Base-by-base conservation (phyloP, 2,888 invertebrate species). In the Habrosyne pyritoides region DNA sequence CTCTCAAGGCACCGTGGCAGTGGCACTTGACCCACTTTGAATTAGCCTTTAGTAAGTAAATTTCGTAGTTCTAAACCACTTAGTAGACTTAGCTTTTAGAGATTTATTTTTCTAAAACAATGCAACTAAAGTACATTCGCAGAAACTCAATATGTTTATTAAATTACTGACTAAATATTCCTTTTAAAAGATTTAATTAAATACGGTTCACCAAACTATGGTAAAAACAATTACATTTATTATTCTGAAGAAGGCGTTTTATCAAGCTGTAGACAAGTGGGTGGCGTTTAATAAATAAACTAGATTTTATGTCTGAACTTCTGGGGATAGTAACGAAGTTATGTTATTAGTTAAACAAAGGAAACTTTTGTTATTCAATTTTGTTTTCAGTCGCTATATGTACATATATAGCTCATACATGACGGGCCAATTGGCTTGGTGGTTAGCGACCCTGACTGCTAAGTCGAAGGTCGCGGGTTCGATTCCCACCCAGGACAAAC, bases 21-120 rank as follows among this genome's bases (percentile, higher is more conserved):
- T 42, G 42, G 8, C 42, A 42, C 42, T 42, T 42, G 42, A 42
- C 42, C 42, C 18, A 42, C 36, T 36, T 36, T 18, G 42, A 42
- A 14, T 42, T 42, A 42, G 42, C 18, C 18, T 18, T 42, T 42
- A 33, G 33, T 33, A 42, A 42, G 42, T 42, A 42, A 14, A 42
- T 42, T 24, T 24, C 7, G 42, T 18, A 42, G 18, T 42, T 42
- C 42, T 42, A 14, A 42, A 36, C 14, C 14, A n/a, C 8, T 4
- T 2, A 42, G 18, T n/a, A 18, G 42, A 42, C 42, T 7, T 5
- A 2, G 42, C 8, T 2, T n/a, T n/a, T n/a, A n/a, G n/a, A n/a
- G n/a, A n/a, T n/a, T n/a, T n/a, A n/a, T n/a, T n/a, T n/a, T n/a
- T n/a, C n/a, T n/a, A n/a, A n/a, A n/a, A n/a, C n/a, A n/a, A n/a